Conservation (phyloP, 2,888 invertebrate species). For the Perizoma flavofasciatum region DNA sequence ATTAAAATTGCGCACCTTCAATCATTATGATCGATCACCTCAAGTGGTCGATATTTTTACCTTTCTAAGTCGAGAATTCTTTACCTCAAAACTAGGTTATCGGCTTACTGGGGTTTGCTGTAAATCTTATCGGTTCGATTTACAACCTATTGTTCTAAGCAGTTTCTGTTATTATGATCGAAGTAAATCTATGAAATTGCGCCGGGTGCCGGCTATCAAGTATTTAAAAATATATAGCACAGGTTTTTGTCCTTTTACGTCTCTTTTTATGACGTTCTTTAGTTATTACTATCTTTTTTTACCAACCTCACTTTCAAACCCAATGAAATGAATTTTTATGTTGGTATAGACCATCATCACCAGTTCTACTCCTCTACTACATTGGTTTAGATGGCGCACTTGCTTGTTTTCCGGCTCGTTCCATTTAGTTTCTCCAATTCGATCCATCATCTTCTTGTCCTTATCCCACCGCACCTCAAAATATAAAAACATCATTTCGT, state of each 20-base stretch:
- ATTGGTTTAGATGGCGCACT: no score
- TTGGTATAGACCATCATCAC: neutral
- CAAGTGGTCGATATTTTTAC: constrained; percentile 10
- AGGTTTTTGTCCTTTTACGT: no score
- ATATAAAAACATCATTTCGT: no score
- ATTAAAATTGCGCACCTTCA: no score
- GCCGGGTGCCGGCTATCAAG: constrained; percentile 9
- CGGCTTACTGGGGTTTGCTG: constrained; percentile 63
- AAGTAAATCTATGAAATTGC: constrained; percentile 22
- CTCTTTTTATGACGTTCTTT: no score
- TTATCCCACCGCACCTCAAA: neutral
- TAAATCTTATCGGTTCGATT: constrained; percentile 72
- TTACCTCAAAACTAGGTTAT: constrained; percentile 67
- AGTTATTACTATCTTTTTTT: no score
- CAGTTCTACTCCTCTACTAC: no score
- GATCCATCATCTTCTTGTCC: no score
- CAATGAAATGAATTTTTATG: neutral
- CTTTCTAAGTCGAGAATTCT: constrained; percentile 13
- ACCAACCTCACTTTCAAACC: no score
- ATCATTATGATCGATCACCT: no score
- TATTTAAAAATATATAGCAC: constrained; percentile 7
- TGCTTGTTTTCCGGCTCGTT: neutral
- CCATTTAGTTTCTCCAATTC: neutral
- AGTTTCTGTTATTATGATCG: constrained; percentile 53
- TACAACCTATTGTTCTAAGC: constrained; percentile 72